Evolutionary conservation across 92 coral and sea anemone genomes (phyloP).

Genomic region (Palythoa grandiflora): DNA sequence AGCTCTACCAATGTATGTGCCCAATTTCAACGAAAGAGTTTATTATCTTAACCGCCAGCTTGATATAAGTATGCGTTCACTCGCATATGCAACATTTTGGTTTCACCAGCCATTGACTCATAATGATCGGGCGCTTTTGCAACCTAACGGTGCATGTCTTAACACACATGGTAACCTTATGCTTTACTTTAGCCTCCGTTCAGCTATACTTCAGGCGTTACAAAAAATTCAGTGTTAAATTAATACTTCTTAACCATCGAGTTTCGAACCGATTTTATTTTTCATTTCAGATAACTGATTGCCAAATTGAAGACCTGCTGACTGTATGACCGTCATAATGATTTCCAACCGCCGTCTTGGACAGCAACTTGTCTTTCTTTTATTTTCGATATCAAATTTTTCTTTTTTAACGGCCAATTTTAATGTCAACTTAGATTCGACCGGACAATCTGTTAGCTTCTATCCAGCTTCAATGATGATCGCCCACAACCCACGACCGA

Average conservation of each 20-base stretch:
- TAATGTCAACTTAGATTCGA: neutral
- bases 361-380: neutral
- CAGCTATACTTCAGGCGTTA: slow-evolving; percentile 12
- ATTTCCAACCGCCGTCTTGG: neutral
- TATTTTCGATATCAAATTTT: neutral
- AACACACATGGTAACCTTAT: neutral
- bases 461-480: slow-evolving; percentile 21
- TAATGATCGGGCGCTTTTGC: no score
- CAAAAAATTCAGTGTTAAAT: neutral
- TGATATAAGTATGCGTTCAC: neutral
- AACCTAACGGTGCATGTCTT: no score
- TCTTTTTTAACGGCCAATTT: neutral
- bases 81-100: neutral
- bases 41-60: neutral
- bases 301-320: neutral
- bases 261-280: neutral
- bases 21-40: neutral
- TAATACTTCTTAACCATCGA: neutral
- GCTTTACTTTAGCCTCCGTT: neutral
- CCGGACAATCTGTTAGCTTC: neutral
- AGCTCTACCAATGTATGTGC: neutral
- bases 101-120: no score
- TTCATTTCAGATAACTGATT: neutral
- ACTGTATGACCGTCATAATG: no score
- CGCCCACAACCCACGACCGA: neutral